Conservation (phyloP, 2,797 vertebrate species). For the Philypnodon macrostomus region DNA sequence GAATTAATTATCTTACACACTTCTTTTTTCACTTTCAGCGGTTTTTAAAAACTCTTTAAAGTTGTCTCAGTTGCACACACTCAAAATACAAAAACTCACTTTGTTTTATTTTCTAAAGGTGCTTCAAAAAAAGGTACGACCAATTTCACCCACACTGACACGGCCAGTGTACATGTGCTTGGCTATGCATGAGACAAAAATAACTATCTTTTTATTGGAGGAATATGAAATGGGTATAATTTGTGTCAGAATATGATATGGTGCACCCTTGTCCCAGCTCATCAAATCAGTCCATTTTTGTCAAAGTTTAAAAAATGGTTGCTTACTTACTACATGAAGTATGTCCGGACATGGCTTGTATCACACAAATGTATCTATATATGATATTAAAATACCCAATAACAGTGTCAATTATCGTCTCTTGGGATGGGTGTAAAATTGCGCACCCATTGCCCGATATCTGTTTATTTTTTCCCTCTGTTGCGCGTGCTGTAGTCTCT, state of each 20-base stretch:
- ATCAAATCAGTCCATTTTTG: slow-evolving; percentile 30
- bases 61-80: slow-evolving; percentile 7
- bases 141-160: slow-evolving; percentile 25
- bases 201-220: slow-evolving; percentile 55
- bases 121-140: slow-evolving; percentile 65
- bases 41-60: slow-evolving; percentile 47
- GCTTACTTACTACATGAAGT: slow-evolving; percentile 55
- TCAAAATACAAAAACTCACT: slow-evolving; percentile 22
- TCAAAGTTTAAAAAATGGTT: slow-evolving; percentile 14
- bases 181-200: slow-evolving; percentile 76
- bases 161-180: no score
- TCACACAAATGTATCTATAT: slow-evolving; percentile 70
- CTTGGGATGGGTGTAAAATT: slow-evolving; percentile 39
- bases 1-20: slow-evolving; percentile 48
- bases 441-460: slow-evolving; percentile 48
- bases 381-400: slow-evolving; percentile 66
- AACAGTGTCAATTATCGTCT: slow-evolving; percentile 58
- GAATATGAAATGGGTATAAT: slow-evolving; percentile 46
- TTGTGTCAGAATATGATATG: slow-evolving; percentile 47
- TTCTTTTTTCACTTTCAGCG: slow-evolving; percentile 48
- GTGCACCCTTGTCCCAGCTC: slow-evolving; percentile 39
- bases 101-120: slow-evolving; percentile 45
- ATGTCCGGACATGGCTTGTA: slow-evolving; percentile 59
- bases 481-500: slow-evolving; percentile 59
- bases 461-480: slow-evolving; percentile 54